Conservation (phyloP, 1,140 invertebrate species). For the Muscidifurax raptorellus region DNA sequence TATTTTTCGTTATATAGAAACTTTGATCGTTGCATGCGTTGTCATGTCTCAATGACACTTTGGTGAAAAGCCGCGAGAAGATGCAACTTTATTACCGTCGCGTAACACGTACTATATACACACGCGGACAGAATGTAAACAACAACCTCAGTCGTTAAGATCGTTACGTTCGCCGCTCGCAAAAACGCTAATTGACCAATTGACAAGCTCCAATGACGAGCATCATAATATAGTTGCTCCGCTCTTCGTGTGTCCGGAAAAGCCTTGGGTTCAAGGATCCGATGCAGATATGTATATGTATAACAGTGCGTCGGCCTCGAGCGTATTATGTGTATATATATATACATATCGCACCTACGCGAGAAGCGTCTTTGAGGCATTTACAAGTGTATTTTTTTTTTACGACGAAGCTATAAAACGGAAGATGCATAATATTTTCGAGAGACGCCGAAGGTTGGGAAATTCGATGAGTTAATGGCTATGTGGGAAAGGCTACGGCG, state of each 20-base stretch:
- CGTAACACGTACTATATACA: not conserved
- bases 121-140: not conserved
- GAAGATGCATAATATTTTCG: not conserved
- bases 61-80: not conserved
- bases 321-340: constrained; percentile 16
- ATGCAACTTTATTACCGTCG: not conserved
- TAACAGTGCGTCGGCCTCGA: constrained; percentile 42
- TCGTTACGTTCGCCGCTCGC: not conserved
- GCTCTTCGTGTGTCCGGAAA: constrained; percentile 41
- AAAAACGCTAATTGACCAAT: constrained; percentile 44
- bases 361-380: constrained; percentile 1
- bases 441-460: constrained; percentile 31
- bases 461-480: constrained; percentile 33
- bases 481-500: not conserved
- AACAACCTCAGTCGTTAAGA: not conserved
- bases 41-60: not conserved
- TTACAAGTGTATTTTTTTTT: not conserved
- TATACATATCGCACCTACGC: not conserved
- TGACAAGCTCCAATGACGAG: constrained; percentile 44
- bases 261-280: constrained; percentile 45
- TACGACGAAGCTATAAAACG: constrained; percentile 9
- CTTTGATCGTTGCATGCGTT: not conserved
- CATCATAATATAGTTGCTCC: not conserved
- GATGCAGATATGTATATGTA: not conserved
- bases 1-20: not conserved